Conservation (phyloP, 2,888 invertebrate species). For the Arctia plantaginis region DNA sequence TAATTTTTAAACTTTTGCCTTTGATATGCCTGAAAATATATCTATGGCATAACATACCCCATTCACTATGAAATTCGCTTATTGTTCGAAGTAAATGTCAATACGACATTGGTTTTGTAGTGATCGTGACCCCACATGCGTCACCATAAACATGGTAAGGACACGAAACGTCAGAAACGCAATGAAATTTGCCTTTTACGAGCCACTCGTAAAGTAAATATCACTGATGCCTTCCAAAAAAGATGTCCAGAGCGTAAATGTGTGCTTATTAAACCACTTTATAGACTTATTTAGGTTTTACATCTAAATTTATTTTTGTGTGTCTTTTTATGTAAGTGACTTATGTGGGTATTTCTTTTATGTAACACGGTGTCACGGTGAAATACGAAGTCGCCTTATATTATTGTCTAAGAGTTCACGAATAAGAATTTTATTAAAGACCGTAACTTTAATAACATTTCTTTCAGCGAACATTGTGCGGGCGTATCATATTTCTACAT, state of each 20-base stretch:
- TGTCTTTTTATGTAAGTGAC: conserved; percentile 44
- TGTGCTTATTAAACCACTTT: conserved; percentile 72
- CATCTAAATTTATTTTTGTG: conserved; percentile 58
- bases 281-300: conserved; percentile 71
- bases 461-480: neutral
- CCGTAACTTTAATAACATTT: neutral
- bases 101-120: conserved; percentile 35
- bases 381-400: conserved; percentile 24
- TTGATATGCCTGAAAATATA: too few species aligned
- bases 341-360: conserved; percentile 34
- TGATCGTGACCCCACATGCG: conserved; percentile 39
- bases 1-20: too few species aligned
- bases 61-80: conserved; percentile 14
- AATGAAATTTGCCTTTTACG: conserved; percentile 68
- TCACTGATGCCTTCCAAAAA: conserved; percentile 65
- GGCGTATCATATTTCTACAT: neutral
- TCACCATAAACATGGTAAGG: conserved; percentile 51
- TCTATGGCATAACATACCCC: too few species aligned
- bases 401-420: conserved; percentile 28
- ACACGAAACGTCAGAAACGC: conserved; percentile 49
- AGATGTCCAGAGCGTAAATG: conserved; percentile 66
- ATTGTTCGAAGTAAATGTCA: conserved; percentile 47
- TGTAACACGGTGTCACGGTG: conserved; percentile 28
- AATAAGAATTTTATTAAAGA: conserved; percentile 3
- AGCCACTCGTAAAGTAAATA: conserved; percentile 72